Base-by-base conservation (phyloP, 2,113 vertebrate species). In the Aptenodytes forsteri region DNA sequence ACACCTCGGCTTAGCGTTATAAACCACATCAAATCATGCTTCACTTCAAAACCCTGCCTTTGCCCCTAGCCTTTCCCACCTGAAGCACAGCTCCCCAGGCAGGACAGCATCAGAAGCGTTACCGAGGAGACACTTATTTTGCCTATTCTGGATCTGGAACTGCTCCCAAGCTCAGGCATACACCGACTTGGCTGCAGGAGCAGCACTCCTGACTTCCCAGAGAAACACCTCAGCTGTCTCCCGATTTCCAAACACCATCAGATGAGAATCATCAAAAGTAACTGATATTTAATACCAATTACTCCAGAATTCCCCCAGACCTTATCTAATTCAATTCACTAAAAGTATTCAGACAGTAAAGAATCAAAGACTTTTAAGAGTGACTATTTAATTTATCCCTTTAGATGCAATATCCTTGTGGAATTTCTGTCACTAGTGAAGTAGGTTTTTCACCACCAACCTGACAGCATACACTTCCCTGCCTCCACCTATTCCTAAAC, bases 81-180 rank as follows among this genome's bases (percentile, higher is more conserved):
- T 0, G 0, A 36, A 64, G 22, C 4, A 0, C 47, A 65, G 52
- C 27, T 27, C 15, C 36, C 17, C 1, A 0, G 26, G 32, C 50
- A 71, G 44, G 44, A 13, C 20, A 56, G 52, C 34, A 76, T 5
- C n/a, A 65, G 2, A 30, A 32, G 13, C 3, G 0, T 22, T 30
- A 70, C 3, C 11, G 2, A 76, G 70, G 27, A 87, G 16, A 87
- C 14, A 22, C 8, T 17, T 46, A 10, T 27, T 61, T 22, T 54
- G 16, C 17, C 47, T 52, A 1, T 46, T 65, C 21, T 71, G 34
- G 25, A 65, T 11, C 34, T 34, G 16, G 49, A 87, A 30, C 61
- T 22, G 25, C 72, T 83, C 47, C 44, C 0, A 6, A 12, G 2
- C 49, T 79, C 8, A 1, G 17, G 17, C 9, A 87, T 30, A 46